phyloP scores from a whole-genome alignment of 2,113 vertebrate species.

The Aspiorhynchus laticeps region DNA sequence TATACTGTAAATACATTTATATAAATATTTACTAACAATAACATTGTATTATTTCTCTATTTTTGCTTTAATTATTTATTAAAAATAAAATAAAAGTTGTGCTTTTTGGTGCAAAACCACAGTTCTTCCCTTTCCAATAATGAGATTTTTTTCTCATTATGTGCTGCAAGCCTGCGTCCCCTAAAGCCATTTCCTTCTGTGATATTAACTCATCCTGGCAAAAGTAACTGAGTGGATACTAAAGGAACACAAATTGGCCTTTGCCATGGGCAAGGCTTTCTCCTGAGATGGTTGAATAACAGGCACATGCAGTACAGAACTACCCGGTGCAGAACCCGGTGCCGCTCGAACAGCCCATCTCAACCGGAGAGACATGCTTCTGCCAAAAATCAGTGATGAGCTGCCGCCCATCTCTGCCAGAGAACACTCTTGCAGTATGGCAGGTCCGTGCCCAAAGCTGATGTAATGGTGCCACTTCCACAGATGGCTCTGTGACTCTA shows the following conservation, averaged over 20 bases:
- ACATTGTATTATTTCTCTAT: background rate
- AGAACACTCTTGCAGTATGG: slow-evolving; percentile 23
- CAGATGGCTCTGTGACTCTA: slow-evolving; percentile 62
- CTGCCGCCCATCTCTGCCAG: slow-evolving; percentile 46
- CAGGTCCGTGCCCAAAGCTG: slow-evolving; percentile 57
- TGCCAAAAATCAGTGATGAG: slow-evolving; percentile 49
- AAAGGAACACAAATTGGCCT: slow-evolving; percentile 47
- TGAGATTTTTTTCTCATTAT: background rate
- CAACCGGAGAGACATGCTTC: slow-evolving; percentile 28
- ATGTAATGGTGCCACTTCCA: slow-evolving; percentile 58
- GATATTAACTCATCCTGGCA: slow-evolving; percentile 43
- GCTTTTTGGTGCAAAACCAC: background rate
- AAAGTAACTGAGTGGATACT: slow-evolving; percentile 27
- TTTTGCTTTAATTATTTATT: background rate
- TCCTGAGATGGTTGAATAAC: slow-evolving; percentile 38
- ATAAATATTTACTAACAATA: background rate
- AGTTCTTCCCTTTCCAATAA: slow-evolving; percentile 8
- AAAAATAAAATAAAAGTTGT: background rate
- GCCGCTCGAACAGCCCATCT: slow-evolving; percentile 46
- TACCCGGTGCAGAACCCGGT: slow-evolving; percentile 32
- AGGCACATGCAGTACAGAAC: slow-evolving; percentile 45
- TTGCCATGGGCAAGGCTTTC: slow-evolving; percentile 25
- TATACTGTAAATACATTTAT: background rate
- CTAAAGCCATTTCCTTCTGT: slow-evolving; percentile 26
- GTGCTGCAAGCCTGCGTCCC: background rate